Conservation (phyloP, 2,797 vertebrate genomes). For the Numenius phaeopus region DNA sequence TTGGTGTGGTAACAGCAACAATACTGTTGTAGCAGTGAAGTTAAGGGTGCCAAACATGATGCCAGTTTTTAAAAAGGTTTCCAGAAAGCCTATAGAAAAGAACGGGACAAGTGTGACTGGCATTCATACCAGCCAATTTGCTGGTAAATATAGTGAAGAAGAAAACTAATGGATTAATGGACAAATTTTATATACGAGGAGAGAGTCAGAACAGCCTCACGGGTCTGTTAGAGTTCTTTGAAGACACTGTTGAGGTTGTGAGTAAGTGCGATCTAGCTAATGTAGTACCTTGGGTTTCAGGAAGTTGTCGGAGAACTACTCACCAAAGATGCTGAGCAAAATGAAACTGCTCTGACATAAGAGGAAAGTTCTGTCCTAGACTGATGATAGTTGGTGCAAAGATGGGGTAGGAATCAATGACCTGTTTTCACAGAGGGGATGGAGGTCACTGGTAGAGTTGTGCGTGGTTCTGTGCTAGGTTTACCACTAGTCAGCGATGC, state of each 20-base stretch:
- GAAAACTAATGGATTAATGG: not conserved
- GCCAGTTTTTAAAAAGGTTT: not conserved
- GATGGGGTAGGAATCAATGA: not conserved
- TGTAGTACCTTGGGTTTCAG: not conserved
- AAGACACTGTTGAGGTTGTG: not conserved
- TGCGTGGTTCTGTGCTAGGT: not conserved
- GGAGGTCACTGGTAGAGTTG: not conserved
- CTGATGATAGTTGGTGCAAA: not conserved
- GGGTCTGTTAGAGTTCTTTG: not conserved
- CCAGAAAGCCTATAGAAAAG: not conserved
- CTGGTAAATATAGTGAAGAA: not conserved
- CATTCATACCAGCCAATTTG: not conserved
- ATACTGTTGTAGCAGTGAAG: not conserved
- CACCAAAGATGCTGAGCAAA: slow-evolving; percentile 10
- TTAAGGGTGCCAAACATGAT: not conserved
- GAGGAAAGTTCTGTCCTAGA: not conserved
- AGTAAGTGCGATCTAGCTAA: not conserved
- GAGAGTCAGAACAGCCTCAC: not conserved
- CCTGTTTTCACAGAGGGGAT: not conserved
- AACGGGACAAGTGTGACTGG: not conserved
- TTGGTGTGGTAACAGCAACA: no score
- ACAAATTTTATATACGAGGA: not conserved
- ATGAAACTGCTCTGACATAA: slow-evolving; percentile 36
- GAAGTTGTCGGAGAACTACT: not conserved
- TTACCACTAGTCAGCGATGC: not conserved